Base-by-base conservation (phyloP, 2,797 vertebrate species). In the Zalophus californianus region DNA sequence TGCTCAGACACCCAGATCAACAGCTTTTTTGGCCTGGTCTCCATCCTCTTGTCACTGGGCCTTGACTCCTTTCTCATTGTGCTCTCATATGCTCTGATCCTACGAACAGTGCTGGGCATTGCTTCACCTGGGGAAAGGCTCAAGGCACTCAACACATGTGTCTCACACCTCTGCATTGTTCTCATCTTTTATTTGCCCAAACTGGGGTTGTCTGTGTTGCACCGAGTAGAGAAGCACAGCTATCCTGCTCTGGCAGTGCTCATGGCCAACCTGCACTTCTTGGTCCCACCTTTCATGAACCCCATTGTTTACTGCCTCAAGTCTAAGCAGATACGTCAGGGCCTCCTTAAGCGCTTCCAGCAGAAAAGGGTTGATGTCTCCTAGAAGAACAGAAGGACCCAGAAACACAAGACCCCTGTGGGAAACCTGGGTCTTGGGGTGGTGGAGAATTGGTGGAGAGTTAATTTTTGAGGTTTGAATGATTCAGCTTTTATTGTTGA, bases 151-250 rank as follows among this genome's bases (percentile, higher is more conserved):
- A 98, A 98, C 6, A 98, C 98, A 0, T 99, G 98, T 1, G 98
- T 98, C 2, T 99, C 98, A 72, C 99, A 99, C 85, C 98, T 99
- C 78, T 98, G 98, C 0, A 97, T 98, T 0, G 98, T 99, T 1
- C 97, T 99, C 0, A 86, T 99, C 4, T 99, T 99, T 96, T 99
- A 98, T 97, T 97, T 98, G 92, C 99, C 99, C 7, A 98, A 99
- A 97, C 93, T 99, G 0, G 96, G 97, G 0, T 96, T 99, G 3
- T 99, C 98, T 62, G 97, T 99, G 73, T 94, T 98, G 60, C 98
- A 99, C 4, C 97, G 97, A 29, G 98, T 98, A 5, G 98, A 98
- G 5, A 98, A 88, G 80, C 64, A 97, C 0, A 29, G 94, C 23
- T 98, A 98, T 18, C 97, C 98, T 10, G 91, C 93, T 72, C 54